Conservation (phyloP, 1,140 invertebrate species). For the Glossosoma conforme region DNA sequence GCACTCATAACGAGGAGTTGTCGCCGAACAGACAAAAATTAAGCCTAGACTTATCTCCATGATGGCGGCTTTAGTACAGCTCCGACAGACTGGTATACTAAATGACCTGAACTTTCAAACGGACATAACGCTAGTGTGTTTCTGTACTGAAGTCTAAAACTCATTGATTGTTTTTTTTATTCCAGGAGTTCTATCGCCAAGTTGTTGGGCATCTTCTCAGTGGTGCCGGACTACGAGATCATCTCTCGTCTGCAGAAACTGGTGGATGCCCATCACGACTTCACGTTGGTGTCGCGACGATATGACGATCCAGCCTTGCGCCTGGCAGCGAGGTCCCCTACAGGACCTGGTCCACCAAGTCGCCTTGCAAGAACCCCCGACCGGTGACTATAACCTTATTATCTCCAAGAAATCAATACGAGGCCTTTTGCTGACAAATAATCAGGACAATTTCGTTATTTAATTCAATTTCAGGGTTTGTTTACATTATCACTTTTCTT, state of each 20-base stretch:
- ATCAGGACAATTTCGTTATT: no score
- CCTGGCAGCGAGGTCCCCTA: slow-evolving; percentile 49
- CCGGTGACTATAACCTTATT: slow-evolving; percentile 34
- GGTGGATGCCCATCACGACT: slow-evolving; percentile 71
- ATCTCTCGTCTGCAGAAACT: slow-evolving; percentile 70
- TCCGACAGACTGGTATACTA: no score
- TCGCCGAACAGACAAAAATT: no score
- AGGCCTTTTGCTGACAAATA: no score
- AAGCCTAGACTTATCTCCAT: no score
- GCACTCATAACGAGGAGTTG: no score
- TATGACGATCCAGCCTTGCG: slow-evolving; percentile 61
- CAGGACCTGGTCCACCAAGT: slow-evolving; percentile 45
- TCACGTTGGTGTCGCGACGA: slow-evolving; percentile 65
- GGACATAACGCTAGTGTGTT: neutral
- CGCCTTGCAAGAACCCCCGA: slow-evolving; percentile 54
- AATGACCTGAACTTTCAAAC: neutral
- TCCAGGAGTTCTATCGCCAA: slow-evolving; percentile 47
- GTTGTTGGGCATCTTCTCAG: slow-evolving; percentile 56
- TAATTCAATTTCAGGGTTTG: no score
- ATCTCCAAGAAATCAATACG: no score
- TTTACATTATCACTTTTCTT: no score
- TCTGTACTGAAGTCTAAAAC: no score
- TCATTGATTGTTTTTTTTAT: neutral
- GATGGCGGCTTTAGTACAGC: no score
- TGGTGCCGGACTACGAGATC: slow-evolving; percentile 71